phyloP scores from a whole-genome alignment of 23 tunicate genomes.

The Botrylloides violaceus region DNA sequence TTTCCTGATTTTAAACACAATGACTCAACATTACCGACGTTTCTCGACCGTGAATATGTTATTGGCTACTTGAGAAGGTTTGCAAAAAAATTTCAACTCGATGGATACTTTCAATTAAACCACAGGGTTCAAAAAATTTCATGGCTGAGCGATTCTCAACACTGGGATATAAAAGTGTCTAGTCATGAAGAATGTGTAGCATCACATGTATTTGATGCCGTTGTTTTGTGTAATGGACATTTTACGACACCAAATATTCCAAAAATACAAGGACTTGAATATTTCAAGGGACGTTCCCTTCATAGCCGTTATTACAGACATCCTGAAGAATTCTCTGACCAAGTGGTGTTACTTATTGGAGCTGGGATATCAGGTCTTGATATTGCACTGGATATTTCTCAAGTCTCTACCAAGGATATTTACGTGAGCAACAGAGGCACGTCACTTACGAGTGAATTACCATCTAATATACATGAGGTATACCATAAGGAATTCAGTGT shows the following conservation, averaged over 20 bases:
- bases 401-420: conserved; percentile 39
- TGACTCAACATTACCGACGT: conserved; percentile 43
- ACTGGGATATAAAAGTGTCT: conserved; percentile 28
- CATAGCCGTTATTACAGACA: conserved; percentile 56
- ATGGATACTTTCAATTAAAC: conserved; percentile 34
- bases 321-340: conserved; percentile 28
- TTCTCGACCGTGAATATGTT: conserved; percentile 42
- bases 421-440: conserved; percentile 37
- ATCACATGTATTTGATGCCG: conserved; percentile 50
- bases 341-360: conserved; percentile 57
- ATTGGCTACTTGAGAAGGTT: conserved; percentile 38
- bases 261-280: conserved; percentile 29
- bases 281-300: conserved; percentile 45
- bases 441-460: conserved; percentile 15
- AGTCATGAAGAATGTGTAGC: conserved; percentile 23
- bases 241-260: conserved; percentile 52
- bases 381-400: conserved; percentile 39
- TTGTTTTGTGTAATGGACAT: conserved; percentile 84
- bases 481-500: too few species aligned
- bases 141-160: not conserved
- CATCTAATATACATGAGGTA: conserved; percentile 43
- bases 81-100: conserved; percentile 26
- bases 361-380: conserved; percentile 64
- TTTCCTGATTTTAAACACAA: conserved; percentile 60
- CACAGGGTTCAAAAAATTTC: not conserved